A percentile compares a stretch with the other conserved stretches of the same genome.
These are phyloP conservation scores for Drosophila villosipedis DNA, from an alignment of 2,888 invertebrate genomes.

Conservation along the genomic window DNA sequence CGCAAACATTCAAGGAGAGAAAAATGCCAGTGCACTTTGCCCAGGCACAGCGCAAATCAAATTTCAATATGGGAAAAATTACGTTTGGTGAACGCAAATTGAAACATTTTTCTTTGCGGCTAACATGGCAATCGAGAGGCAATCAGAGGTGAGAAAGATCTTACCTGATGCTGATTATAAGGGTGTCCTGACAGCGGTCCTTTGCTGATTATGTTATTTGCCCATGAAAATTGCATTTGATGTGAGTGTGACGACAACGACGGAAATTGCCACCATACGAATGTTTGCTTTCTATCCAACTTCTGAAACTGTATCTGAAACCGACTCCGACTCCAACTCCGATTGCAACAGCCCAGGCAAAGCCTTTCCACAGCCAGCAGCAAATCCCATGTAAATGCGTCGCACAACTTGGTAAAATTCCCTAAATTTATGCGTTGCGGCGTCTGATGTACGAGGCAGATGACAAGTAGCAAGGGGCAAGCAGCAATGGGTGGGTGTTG, in stretches of 20 bases:
- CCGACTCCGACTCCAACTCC: constrained; percentile 15
- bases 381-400: constrained; percentile 73
- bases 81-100: constrained; percentile 58
- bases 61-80: constrained; percentile 72
- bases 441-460: constrained; percentile 66
- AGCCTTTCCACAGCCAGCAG: constrained; percentile 13
- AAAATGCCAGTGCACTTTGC: constrained; percentile 62
- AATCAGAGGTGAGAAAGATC: constrained; percentile 6
- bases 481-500: neutral
- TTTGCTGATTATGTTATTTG: constrained; percentile 76
- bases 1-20: constrained; percentile 61
- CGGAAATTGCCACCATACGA: constrained; percentile 78
- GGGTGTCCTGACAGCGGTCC: constrained; percentile 8
- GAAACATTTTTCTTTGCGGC: constrained; percentile 63
- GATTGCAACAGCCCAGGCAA: constrained; percentile 1
- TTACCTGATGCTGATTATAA: constrained; percentile 11
- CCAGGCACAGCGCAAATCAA: constrained; percentile 58
- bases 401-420: constrained; percentile 64
- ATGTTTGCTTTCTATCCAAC: constrained; percentile 46
- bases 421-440: constrained; percentile 74
- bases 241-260: constrained; percentile 75
- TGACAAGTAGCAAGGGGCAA: constrained; percentile 20
- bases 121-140: constrained; percentile 2
- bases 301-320: constrained; percentile 7
- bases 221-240: constrained; percentile 76